Evolutionary conservation across 2,797 vertebrate genomes (phyloP), one percentile per base, ranked within the genome.

Genomic region (Girardinus metallicus): DNA sequence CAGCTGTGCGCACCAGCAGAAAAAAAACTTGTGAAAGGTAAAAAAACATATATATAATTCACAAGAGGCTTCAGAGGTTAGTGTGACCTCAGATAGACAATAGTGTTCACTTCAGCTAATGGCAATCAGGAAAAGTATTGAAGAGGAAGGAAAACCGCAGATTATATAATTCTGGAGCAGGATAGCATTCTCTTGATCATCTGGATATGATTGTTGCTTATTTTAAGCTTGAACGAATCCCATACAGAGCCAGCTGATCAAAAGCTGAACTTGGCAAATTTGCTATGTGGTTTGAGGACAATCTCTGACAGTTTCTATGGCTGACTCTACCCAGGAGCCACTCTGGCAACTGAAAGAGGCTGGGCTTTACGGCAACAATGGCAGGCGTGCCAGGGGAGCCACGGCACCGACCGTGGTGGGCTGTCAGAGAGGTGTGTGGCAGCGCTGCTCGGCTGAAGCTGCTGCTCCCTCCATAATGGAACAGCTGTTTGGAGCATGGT

Each of bases 401-500:
- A 49, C 78, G 79, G 83, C 80, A 85, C 83, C 77, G 13, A 80
- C 85, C 78, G 43, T 43, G 87, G 91, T 86, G 91, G 87, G 92
- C 92, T 89, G 91, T 94, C 85, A 78, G 43, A 73, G 70, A 82
- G 80, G 77, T 78, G 88, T 87, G 91, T 88, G 89, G 91, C 89
- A 91, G 89, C 79, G 23, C 83, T 84, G 87, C 90, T 91, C 51
- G 85, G 90, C 90, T 87, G 77, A 90, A 85, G 84, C 83, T 78
- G 84, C 92, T 81, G 89, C 90, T 92, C 87, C 80, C 77, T 78
- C 87, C 90, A 91, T 92, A 92, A 93, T 93, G 91, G 93, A 92
- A 93, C 92, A 95, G 87, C 93, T 95, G 94, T 95, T 95, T 92
- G 93, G 89, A 93, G 89, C 85, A 72, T 78, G 23, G 89, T 86